Conservation (phyloP, 2,113 vertebrate species). For the Tachysurus fulvidraco region DNA sequence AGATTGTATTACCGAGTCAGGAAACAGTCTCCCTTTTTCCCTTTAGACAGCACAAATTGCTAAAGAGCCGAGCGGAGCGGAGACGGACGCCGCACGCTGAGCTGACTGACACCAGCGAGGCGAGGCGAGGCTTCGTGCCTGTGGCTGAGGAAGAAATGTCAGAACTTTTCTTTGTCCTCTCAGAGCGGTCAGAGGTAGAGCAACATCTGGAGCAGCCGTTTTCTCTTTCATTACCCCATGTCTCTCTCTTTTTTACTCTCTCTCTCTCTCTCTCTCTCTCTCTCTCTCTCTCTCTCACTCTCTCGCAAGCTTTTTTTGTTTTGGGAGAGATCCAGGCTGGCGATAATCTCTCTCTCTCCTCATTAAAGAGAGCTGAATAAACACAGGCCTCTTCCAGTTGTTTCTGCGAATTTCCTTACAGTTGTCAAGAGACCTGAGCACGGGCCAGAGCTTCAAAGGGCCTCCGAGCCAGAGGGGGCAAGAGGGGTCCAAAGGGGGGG, state of each 20-base stretch:
- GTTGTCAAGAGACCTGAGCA: slow-evolving; percentile 74
- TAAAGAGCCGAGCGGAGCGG: slow-evolving; percentile 57
- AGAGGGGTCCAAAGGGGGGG: slow-evolving; percentile 57
- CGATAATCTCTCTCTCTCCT: slow-evolving; percentile 79
- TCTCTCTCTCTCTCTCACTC: slow-evolving; percentile 57
- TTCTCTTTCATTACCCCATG: slow-evolving; percentile 70
- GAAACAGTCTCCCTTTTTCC: slow-evolving; percentile 61
- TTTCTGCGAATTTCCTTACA: slow-evolving; percentile 80
- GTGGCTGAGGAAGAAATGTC: slow-evolving; percentile 31
- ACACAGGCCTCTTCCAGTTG: slow-evolving; percentile 80
- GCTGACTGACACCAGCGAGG: slow-evolving; percentile 57
- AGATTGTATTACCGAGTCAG: slow-evolving; percentile 61
- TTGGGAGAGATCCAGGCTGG: slow-evolving; percentile 69
- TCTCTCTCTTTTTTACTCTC: slow-evolving; percentile 58
- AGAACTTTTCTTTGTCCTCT: slow-evolving; percentile 30
- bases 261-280: too few species aligned
- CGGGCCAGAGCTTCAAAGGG: slow-evolving; percentile 76
- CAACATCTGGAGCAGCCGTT: slow-evolving; percentile 76
- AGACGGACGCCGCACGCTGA: slow-evolving; percentile 59
- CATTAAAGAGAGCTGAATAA: slow-evolving; percentile 82
- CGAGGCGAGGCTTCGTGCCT: slow-evolving; percentile 58
- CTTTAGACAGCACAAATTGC: slow-evolving; percentile 68
- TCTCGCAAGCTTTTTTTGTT: slow-evolving; percentile 18
- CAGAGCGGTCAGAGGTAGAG: slow-evolving; percentile 69
- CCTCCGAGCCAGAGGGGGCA: slow-evolving; percentile 58